A percentile compares a stretch with the other conserved stretches of the same genome.
phyloP scores from a whole-genome alignment of 2,113 vertebrate species.

The Cynoglossus semilaevis region DNA sequence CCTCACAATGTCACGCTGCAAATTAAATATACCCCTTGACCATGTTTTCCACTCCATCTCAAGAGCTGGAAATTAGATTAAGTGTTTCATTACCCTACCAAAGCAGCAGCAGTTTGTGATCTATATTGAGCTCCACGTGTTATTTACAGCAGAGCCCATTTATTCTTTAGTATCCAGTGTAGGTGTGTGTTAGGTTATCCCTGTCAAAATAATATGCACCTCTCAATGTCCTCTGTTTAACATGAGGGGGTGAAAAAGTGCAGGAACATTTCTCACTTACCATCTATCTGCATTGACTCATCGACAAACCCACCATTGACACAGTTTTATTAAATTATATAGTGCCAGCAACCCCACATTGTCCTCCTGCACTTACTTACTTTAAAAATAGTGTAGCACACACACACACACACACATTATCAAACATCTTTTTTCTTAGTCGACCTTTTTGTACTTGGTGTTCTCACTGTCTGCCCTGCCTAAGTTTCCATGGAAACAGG shows the following conservation, averaged over 20 bases:
- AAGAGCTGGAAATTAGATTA: slow-evolving; percentile 74
- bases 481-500: slow-evolving; percentile 78
- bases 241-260: slow-evolving; percentile 3
- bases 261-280: slow-evolving; percentile 25
- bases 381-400: neutral
- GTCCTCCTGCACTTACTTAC: slow-evolving; percentile 27
- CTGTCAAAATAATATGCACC: neutral
- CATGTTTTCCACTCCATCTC: slow-evolving; percentile 70
- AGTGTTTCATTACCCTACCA: slow-evolving; percentile 69
- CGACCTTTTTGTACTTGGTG: slow-evolving; percentile 45
- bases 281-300: slow-evolving; percentile 32
- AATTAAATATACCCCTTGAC: slow-evolving; percentile 73
- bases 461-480: slow-evolving; percentile 62
- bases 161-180: neutral
- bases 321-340: slow-evolving; percentile 45
- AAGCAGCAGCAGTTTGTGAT: slow-evolving; percentile 30
- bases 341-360: slow-evolving; percentile 27
- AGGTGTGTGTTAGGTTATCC: no score
- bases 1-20: slow-evolving; percentile 72
- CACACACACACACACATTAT: slow-evolving; percentile 19
- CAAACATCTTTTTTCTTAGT: slow-evolving; percentile 41
- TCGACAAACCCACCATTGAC: slow-evolving; percentile 28
- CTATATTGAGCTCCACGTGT: slow-evolving; percentile 28
- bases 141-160: slow-evolving; percentile 7
- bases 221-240: neutral